Evolutionary conservation across 2,113 vertebrate genomes (phyloP).

Genomic region (Varanus komodoensis): DNA sequence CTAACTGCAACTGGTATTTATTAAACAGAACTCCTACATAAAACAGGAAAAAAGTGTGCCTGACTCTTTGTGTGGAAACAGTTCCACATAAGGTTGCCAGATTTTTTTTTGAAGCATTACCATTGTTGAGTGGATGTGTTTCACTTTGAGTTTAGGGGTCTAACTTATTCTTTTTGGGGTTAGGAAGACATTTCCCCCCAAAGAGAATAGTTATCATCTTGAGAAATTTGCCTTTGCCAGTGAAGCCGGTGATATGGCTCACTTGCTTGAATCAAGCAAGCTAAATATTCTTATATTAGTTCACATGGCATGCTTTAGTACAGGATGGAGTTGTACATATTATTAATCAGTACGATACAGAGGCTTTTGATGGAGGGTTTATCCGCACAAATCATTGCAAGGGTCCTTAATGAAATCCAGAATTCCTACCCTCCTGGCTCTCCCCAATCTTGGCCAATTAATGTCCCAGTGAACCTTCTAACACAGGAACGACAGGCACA

Average conservation of each 20-base stretch:
- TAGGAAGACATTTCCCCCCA: not conserved
- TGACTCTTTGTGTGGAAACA: fast-evolving
- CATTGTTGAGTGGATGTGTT: not conserved
- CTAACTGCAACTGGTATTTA: constrained; percentile 22
- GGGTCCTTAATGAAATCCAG: not conserved
- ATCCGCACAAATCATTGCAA: not conserved
- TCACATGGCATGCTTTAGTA: not conserved
- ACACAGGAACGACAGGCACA: not conserved
- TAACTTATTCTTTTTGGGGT: not conserved
- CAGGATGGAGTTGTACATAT: not conserved
- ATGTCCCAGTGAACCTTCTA: not conserved
- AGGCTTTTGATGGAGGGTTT: not conserved
- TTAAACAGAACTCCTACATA: not conserved
- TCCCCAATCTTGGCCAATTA: not conserved
- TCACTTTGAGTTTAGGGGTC: not conserved
- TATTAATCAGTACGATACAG: not conserved
- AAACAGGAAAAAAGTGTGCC: not conserved
- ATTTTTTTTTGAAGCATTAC: not conserved
- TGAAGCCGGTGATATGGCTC: not conserved
- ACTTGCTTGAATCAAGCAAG: not conserved
- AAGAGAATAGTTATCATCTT: too few species aligned
- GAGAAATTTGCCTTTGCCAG: not conserved
- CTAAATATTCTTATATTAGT: not conserved
- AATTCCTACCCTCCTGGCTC: not conserved
- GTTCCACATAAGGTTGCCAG: fast-evolving